These are phyloP conservation scores for Empidonax traillii DNA, from an alignment of 2,113 vertebrate genomes.

Conservation along the genomic window DNA sequence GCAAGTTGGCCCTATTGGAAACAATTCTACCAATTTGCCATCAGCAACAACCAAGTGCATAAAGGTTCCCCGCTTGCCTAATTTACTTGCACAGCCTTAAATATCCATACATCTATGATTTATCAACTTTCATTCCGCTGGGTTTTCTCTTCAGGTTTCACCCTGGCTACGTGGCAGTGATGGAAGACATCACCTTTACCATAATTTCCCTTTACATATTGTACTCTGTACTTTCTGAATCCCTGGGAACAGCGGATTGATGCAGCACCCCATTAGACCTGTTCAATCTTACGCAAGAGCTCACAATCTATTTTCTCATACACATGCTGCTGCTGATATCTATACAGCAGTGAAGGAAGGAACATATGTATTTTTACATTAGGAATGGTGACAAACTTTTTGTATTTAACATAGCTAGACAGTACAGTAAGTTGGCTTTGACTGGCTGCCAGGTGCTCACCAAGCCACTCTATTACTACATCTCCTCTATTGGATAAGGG, in stretches of 20 bases:
- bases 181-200: not conserved
- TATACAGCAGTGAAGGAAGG: not conserved
- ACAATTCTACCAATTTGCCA: not conserved
- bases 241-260: not conserved
- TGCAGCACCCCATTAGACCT: not conserved
- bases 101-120: not conserved
- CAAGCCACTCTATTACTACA: not conserved
- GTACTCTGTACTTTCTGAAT: not conserved
- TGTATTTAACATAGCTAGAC: not conserved
- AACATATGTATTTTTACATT: not conserved
- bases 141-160: not conserved
- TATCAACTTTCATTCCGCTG: not conserved
- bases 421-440: no score
- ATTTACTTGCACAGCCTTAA: not conserved
- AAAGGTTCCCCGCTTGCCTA: not conserved
- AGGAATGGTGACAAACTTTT: not conserved
- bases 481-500: not conserved
- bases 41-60: not conserved
- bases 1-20: rapidly evolving
- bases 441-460: not conserved
- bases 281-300: not conserved
- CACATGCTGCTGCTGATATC: not conserved
- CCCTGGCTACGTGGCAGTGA: not conserved
- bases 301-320: not conserved
- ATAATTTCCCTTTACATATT: not conserved